Conservation (phyloP, 2,797 vertebrate species). For the Rallus crepitans region DNA sequence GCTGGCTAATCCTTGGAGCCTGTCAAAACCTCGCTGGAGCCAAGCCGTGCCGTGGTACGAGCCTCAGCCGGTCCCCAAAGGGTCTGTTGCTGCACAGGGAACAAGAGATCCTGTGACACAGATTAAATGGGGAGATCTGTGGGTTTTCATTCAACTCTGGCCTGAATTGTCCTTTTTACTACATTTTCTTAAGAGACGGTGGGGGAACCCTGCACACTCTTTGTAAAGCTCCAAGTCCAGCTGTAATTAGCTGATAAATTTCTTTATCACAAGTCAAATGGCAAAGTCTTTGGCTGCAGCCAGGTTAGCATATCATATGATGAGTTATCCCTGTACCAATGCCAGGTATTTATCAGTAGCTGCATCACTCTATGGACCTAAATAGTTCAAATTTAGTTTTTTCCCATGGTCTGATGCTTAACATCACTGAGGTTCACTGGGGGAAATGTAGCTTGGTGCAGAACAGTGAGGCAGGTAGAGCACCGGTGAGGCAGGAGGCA, state of each 20-base stretch:
- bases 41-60: not conserved
- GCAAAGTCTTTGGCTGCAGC: not conserved
- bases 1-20: slow-evolving; percentile 27
- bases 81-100: not conserved
- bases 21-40: not conserved
- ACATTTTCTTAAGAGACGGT: not conserved
- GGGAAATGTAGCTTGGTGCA: not conserved
- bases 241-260: not conserved
- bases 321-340: not conserved
- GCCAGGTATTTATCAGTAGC: not conserved
- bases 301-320: not conserved
- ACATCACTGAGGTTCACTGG: not conserved
- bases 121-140: slow-evolving; percentile 29
- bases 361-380: not conserved
- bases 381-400: not conserved
- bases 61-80: not conserved
- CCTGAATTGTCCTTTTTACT: not conserved
- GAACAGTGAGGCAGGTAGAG: not conserved
- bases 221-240: not conserved
- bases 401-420: not conserved
- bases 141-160: not conserved
- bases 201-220: not conserved
- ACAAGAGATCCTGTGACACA: slow-evolving; percentile 11
- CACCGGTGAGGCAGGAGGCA: not conserved
- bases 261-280: not conserved